Percentiles rank a stretch among this genome's conserved stretches.
Evolutionary conservation across 2,797 vertebrate genomes (phyloP).

Genomic region (Setipinna tenuifilis): DNA sequence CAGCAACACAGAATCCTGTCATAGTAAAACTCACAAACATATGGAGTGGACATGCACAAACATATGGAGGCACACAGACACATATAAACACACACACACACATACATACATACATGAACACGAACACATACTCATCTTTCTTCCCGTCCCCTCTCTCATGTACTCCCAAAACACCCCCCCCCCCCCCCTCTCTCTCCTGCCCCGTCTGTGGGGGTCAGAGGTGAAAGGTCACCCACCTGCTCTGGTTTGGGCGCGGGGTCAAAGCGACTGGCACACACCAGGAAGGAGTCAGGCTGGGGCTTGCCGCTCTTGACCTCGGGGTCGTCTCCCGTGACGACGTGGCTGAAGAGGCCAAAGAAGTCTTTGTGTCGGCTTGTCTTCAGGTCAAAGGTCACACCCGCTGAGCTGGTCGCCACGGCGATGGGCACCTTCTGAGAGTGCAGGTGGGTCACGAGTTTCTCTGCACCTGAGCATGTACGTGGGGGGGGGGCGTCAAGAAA

Average conservation of each 20-base stretch:
- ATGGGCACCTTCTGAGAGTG: conserved; percentile 76
- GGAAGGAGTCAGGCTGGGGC: conserved; percentile 84
- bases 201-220: neutral
- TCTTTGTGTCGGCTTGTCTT: conserved; percentile 82
- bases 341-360: conserved; percentile 83
- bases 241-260: conserved; percentile 69
- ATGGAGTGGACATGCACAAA: no score
- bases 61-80: neutral
- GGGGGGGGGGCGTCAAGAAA: neutral
- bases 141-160: neutral
- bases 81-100: neutral
- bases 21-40: no score
- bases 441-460: conserved; percentile 83
- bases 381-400: conserved; percentile 69
- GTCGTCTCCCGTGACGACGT: conserved; percentile 88
- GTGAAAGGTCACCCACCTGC: conserved; percentile 70
- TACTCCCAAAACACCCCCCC: neutral
- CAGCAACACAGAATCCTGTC: no score
- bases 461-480: conserved; percentile 74
- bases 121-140: neutral
- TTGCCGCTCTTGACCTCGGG: conserved; percentile 82
- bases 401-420: conserved; percentile 87
- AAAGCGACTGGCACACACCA: conserved; percentile 84
- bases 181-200: neutral
- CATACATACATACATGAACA: neutral